Conservation (phyloP, 2,888 invertebrate genomes). For the Ochlodes sylvanus region DNA sequence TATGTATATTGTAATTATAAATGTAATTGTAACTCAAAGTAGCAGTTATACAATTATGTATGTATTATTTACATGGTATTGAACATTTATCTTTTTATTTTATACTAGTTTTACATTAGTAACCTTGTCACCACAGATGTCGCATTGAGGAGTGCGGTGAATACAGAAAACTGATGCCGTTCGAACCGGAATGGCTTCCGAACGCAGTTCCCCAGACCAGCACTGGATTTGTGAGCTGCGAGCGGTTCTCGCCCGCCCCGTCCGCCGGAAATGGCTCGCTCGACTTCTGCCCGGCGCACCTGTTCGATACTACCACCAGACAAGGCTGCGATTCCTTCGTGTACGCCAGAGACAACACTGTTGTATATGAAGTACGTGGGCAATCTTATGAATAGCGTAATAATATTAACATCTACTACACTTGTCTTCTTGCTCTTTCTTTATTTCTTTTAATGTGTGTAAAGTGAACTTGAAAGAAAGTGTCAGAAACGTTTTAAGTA, state of each 20-base stretch:
- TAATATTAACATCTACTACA: no score
- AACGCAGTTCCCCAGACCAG: conserved; percentile 61
- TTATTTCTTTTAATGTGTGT: no score
- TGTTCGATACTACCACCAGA: conserved; percentile 51
- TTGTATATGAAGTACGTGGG: conserved; percentile 53
- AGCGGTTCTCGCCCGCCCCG: conserved; percentile 54
- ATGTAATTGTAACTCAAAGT: no score
- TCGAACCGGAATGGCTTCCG: conserved; percentile 61
- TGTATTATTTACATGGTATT: no score
- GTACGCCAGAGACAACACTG: conserved; percentile 49
- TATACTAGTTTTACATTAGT: background rate
- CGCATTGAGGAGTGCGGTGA: conserved; percentile 70
- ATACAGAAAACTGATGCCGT: conserved; percentile 44
- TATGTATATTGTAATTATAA: no score
- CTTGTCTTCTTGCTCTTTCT: no score
- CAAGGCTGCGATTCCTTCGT: conserved; percentile 48
- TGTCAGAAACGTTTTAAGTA: no score
- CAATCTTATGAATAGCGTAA: background rate
- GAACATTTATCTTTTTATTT: no score
- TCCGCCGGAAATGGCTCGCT: conserved; percentile 51
- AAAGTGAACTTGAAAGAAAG: no score
- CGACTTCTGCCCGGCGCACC: conserved; percentile 65
- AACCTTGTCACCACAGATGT: conserved; percentile 58
- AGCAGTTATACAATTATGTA: no score
- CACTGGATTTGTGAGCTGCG: conserved; percentile 64